phyloP scores from a whole-genome alignment of 1,140 invertebrate genomes.

The Drosophila tropicalis region DNA sequence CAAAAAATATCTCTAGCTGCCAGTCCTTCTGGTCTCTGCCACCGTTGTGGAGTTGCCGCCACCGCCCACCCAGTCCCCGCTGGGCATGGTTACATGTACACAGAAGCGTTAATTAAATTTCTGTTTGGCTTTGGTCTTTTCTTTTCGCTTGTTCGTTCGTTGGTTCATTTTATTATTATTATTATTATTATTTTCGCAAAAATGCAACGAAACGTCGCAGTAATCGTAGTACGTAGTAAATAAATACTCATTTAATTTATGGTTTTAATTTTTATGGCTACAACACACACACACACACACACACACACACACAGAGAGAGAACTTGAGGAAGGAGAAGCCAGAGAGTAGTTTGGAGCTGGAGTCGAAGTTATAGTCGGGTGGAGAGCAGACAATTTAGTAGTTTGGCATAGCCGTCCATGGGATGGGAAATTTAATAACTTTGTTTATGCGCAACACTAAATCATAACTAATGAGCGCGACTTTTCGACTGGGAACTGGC shows the following conservation, averaged over 20 bases:
- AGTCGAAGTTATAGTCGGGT: neutral
- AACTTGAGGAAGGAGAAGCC: slow-evolving; percentile 1
- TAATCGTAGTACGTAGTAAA: slow-evolving; percentile 52
- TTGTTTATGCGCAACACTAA: slow-evolving; percentile 80
- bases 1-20: neutral
- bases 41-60: neutral
- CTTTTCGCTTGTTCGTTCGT: slow-evolving; percentile 18
- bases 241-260: slow-evolving; percentile 82
- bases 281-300: slow-evolving; percentile 62
- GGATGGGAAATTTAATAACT: slow-evolving; percentile 80
- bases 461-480: slow-evolving; percentile 79
- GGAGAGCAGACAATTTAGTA: slow-evolving; percentile 74
- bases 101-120: slow-evolving; percentile 82
- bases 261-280: slow-evolving; percentile 81
- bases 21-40: neutral
- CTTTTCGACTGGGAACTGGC: slow-evolving; percentile 28
- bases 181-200: slow-evolving; percentile 30
- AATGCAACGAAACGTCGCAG: slow-evolving; percentile 52
- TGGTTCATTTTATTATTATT: slow-evolving; percentile 14
- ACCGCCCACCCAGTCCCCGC: slow-evolving; percentile 42
- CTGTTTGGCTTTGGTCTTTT: slow-evolving; percentile 58
- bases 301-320: slow-evolving; percentile 11
- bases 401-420: slow-evolving; percentile 66
- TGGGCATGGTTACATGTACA: slow-evolving; percentile 75
- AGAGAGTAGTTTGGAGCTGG: neutral